A percentile compares a stretch with the other conserved stretches of the same genome.
phyloP scores from a whole-genome alignment of 2,113 vertebrate species.

The Collichthys lucidus region DNA sequence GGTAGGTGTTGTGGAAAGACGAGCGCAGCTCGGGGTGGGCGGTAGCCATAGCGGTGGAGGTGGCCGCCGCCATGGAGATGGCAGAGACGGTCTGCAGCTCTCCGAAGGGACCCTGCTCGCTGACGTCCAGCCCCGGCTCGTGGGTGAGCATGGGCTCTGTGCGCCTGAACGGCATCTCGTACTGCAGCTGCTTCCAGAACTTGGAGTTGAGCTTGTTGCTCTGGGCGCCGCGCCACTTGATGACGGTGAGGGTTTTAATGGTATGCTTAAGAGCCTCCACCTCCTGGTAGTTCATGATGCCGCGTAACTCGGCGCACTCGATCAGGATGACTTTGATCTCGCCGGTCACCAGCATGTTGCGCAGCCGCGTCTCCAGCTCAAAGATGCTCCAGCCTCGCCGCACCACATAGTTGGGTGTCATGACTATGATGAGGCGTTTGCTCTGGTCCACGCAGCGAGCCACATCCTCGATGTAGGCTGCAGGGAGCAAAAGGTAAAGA shows the following conservation, averaged over 20 bases:
- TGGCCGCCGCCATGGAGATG: slow-evolving; percentile 98
- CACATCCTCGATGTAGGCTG: slow-evolving; percentile 99
- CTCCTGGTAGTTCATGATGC: slow-evolving; percentile 99
- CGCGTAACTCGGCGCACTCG: slow-evolving; percentile 96
- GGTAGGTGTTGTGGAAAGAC: slow-evolving; percentile 97
- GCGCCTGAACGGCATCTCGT: slow-evolving; percentile 98
- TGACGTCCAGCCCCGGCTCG: slow-evolving; percentile 95
- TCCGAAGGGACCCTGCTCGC: slow-evolving; percentile 96
- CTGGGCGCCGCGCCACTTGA: slow-evolving; percentile 97
- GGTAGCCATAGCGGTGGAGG: slow-evolving; percentile 97
- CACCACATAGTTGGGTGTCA: slow-evolving; percentile 98
- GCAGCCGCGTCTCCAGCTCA: slow-evolving; percentile 97
- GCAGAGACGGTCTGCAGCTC: slow-evolving; percentile 98
- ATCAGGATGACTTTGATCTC: slow-evolving; percentile 99
- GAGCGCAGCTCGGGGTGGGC: slow-evolving; percentile 98
- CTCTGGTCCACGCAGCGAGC: slow-evolving; percentile 99
- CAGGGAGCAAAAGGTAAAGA: slow-evolving; percentile 41
- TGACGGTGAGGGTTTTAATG: slow-evolving; percentile 97
- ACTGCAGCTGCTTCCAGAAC: slow-evolving; percentile 99
- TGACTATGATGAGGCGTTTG: slow-evolving; percentile 97
- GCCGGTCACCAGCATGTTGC: slow-evolving; percentile 96
- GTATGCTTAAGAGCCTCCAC: slow-evolving; percentile 98
- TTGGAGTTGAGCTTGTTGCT: slow-evolving; percentile 99
- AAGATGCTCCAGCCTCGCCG: slow-evolving; percentile 99
- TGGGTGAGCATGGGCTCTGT: slow-evolving; percentile 94